Evolutionary conservation across 2,113 vertebrate genomes (phyloP).

Genomic region (Protobothrops mucrosquamatus): DNA sequence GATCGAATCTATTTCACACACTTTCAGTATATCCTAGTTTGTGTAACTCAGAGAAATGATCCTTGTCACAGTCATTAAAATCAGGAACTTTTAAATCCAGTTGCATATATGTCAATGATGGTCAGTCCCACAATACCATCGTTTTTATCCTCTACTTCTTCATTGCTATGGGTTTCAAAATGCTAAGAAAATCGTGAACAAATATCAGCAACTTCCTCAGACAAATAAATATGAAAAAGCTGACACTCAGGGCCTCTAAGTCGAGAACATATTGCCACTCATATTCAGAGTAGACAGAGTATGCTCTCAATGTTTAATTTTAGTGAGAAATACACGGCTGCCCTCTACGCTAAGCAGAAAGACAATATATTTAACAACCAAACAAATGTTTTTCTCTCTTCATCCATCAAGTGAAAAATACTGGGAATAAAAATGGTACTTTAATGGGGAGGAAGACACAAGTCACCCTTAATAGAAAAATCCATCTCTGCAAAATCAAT

Average conservation of each 20-base stretch:
- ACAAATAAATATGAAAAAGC: not conserved
- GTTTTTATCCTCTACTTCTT: not conserved
- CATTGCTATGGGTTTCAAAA: not conserved
- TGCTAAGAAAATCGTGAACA: not conserved
- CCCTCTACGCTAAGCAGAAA: not conserved
- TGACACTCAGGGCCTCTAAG: not conserved
- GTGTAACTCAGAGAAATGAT: not conserved
- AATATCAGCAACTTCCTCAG: not conserved
- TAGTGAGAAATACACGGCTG: not conserved
- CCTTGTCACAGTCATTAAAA: not conserved
- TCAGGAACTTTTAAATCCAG: not conserved
- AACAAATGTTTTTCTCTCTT: not conserved
- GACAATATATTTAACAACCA: not conserved
- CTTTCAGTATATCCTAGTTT: not conserved
- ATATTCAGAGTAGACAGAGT: not conserved
- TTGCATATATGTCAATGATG: not conserved
- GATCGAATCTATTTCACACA: not conserved
- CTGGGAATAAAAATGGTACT: not conserved
- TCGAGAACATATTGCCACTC: not conserved
- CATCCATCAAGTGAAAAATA: not conserved
- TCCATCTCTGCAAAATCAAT: not conserved
- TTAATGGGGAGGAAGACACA: not conserved
- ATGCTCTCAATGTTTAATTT: not conserved
- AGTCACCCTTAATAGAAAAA: not conserved
- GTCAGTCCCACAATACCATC: not conserved